Evolutionary conservation across 1,140 invertebrate genomes (phyloP), one percentile per base, ranked within the genome.

Genomic region (Drosophila sucinea): DNA sequence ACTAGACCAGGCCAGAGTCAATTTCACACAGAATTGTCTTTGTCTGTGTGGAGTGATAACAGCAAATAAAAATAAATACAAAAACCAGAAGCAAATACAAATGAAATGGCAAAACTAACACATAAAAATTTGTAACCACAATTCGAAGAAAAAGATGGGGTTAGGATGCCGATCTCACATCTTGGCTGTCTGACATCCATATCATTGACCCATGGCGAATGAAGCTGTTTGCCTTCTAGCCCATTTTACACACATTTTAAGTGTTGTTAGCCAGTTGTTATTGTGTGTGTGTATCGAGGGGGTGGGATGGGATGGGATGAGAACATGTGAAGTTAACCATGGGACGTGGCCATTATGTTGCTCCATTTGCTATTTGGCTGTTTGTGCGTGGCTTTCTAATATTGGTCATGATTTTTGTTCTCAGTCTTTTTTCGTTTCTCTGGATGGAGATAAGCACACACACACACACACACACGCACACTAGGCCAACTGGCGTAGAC

Each of bases 211-310:
- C 71, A 81, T 85, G 75, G 71, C 51, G 27, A 27, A 85, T 85
- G 75, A 85, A 85, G 78, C 63, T 68, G 78, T 86, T 85, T 75
- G 33, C 76, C 77, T 73, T 68, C 78, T 71, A 73, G 70, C 66
- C 70, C 75, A 87, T 78, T 87, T 87, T 82, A 86, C 82, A 86
- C 79, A 82, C 79, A 79, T 86, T 86, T 86, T 86, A 86, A 86
- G 82, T 86, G 79, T 76, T 86, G 82, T 86, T 86, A 72, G 79
- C 72, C 75, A 73, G 83, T 85, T 85, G 81, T 86, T 85, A 86
- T 75, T 78, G 79, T 70, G 67, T 63, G 54, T 51, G 17, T 23
- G 17, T 47, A 8, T 25, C 58, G 25, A 23, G 33, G 33, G 6
- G 4, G 7, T 25, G 7, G 58, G 2, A 29, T 4, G 23, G 35